phyloP scores from a whole-genome alignment of 92 coral and sea anemone genomes.

The Zoanthus sansibaricus region DNA sequence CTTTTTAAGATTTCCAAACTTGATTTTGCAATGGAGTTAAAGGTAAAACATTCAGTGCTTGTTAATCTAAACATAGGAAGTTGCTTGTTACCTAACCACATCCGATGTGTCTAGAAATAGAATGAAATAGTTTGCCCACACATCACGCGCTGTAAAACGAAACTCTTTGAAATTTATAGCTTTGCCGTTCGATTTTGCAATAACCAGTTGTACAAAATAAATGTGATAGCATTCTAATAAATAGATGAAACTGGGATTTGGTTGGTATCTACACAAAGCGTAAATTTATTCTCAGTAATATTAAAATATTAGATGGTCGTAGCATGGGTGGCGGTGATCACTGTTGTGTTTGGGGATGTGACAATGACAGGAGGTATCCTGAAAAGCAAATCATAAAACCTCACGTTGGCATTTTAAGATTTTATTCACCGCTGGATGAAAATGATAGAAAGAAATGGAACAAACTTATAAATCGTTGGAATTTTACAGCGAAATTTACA shows the following conservation, averaged over 20 bases:
- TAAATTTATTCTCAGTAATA: neutral
- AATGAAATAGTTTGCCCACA: no score
- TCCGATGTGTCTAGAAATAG: no score
- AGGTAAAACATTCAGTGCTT: no score
- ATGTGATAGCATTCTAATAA: neutral
- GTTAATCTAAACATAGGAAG: no score
- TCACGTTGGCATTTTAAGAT: constrained; percentile 66
- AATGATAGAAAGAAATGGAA: neutral
- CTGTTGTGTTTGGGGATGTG: constrained; percentile 70
- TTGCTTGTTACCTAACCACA: no score
- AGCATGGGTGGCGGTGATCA: neutral
- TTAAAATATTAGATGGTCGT: constrained; percentile 7
- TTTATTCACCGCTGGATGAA: neutral
- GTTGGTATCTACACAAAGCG: neutral
- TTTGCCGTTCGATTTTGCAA: no score
- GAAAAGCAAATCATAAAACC: constrained; percentile 45
- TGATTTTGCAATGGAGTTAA: no score
- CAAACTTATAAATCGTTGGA: constrained; percentile 51
- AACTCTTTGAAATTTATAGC: no score
- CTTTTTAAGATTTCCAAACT: no score
- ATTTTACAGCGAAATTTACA: neutral
- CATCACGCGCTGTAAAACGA: no score
- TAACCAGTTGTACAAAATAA: no score
- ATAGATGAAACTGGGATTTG: neutral
- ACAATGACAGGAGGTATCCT: constrained; percentile 67